Evolutionary conservation across 2,113 vertebrate species (phyloP).

Genomic region (Odocoileus hemionus): DNA sequence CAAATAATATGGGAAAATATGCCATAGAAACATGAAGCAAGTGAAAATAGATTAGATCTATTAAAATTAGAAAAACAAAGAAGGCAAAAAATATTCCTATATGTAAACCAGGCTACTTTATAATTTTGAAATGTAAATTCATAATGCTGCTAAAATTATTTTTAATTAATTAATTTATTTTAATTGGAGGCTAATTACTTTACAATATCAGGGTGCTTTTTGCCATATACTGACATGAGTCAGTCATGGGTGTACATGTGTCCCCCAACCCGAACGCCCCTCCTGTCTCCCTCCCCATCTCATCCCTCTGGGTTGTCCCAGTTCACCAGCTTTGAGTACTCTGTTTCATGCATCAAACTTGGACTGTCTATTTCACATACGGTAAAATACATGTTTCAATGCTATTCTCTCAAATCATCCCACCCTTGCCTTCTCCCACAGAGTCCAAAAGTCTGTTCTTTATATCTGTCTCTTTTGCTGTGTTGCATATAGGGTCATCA

Average conservation of each 20-base stretch:
- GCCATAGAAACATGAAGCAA: not conserved
- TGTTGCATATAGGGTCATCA: rapidly evolving
- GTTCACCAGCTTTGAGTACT: not conserved
- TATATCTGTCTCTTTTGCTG: not conserved
- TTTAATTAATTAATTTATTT: rapidly evolving
- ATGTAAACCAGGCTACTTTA: not conserved
- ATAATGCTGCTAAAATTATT: not conserved
- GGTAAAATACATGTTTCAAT: not conserved
- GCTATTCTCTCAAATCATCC: not conserved
- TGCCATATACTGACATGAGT: not conserved
- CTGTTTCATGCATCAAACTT: not conserved
- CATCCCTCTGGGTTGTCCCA: not conserved
- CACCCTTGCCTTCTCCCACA: not conserved
- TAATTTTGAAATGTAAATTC: not conserved
- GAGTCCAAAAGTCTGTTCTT: not conserved
- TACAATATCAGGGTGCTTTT: not conserved
- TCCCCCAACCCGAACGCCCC: not conserved
- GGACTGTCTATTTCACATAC: not conserved
- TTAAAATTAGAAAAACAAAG: not conserved
- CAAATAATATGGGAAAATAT: not conserved
- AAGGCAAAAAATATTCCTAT: not conserved
- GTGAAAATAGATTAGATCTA: not conserved
- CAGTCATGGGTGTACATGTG: not conserved
- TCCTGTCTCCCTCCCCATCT: rapidly evolving
- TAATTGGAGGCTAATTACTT: not conserved